Conservation (phyloP, 92 coral and sea anemone species). For the Porites rus region DNA sequence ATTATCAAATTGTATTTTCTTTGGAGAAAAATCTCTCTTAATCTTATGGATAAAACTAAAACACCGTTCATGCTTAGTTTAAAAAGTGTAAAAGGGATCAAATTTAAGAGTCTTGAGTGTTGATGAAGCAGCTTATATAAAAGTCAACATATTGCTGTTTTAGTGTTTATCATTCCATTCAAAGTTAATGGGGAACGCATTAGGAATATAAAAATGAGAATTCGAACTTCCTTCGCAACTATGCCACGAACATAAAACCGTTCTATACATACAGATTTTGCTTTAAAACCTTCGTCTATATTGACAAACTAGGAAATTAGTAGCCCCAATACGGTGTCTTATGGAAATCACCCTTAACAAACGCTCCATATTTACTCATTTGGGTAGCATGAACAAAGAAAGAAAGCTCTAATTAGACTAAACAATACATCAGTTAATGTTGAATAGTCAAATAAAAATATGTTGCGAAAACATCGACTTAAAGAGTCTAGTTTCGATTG, state of each 20-base stretch:
- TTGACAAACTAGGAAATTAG: background rate
- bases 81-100: background rate
- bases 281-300: background rate
- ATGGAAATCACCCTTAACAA: background rate
- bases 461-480: constrained; percentile 1
- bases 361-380: background rate
- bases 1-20: background rate
- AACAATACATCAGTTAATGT: background rate
- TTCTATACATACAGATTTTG: background rate
- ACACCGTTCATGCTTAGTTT: background rate
- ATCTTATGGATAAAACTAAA: background rate
- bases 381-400: background rate
- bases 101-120: background rate
- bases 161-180: background rate
- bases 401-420: background rate
- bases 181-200: background rate
- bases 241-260: background rate
- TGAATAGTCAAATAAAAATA: background rate
- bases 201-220: background rate
- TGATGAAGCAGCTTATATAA: background rate
- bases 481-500: background rate
- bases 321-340: background rate
- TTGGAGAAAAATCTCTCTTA: background rate
- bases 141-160: background rate
- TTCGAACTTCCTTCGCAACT: background rate